Evolutionary conservation across 2,113 vertebrate species (phyloP), one percentile per base, ranked within the genome.

Genomic region (Otus sunia): DNA sequence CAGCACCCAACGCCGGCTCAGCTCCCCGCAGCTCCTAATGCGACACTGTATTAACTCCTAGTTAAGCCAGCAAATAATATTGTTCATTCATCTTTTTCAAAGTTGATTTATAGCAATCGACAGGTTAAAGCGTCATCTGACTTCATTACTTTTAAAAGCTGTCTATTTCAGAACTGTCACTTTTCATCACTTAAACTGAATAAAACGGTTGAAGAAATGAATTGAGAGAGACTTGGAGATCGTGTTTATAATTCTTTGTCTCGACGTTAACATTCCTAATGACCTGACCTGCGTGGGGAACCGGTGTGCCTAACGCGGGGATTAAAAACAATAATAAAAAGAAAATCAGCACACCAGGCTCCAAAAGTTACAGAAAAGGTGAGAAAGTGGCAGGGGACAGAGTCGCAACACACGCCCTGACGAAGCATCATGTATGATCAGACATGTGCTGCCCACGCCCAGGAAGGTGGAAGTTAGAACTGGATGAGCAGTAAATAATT

Each of bases 81-180:
- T 97, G 97, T 97, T 96, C 96, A 96, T 97, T 97, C 83, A 63
- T 97, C 97, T 97, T 98, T 98, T 97, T 97, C 97, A 15, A 96
- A 95, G 95, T 95, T 98, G 98, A 98, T 98, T 98, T 98, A 98
- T 97, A 96, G 94, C 98, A 96, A 97, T 97, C 95, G 97, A 98
- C 97, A 97, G 98, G 98, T 98, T 98, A 98, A 98, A 98, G 96
- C 97, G 95, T 98, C 97, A 97, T 97, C 97, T 98, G 98, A 98
- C 98, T 98, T 98, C 97, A 98, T 98, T 98, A 98, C 97, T 97
- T 98, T 98, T 98, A 98, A 98, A 98, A 98, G 97, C 98, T 98
- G 98, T 97, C 97, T 97, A 96, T 98, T 98, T 98, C 97, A 92
- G 91, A 97, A 97, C 97, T 98, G 98, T 98, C 98, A 98, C 98